phyloP scores from a whole-genome alignment of 2,113 vertebrate species.

The Charina bottae region DNA sequence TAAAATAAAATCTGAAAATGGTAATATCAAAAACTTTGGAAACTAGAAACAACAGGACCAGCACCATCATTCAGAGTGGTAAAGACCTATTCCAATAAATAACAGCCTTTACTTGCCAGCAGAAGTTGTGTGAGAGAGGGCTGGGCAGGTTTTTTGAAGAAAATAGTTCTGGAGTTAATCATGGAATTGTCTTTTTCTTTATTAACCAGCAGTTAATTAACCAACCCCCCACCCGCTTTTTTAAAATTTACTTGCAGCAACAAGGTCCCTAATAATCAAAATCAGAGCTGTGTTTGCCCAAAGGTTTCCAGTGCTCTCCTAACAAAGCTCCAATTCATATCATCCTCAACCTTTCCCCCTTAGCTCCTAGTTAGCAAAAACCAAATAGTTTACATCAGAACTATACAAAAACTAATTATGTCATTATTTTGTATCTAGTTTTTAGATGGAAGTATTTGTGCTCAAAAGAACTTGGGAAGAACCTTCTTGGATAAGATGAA shows the following conservation, averaged over 20 bases:
- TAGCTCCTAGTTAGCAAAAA: background rate
- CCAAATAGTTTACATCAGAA: background rate
- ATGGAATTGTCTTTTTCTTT: background rate
- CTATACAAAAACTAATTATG: background rate
- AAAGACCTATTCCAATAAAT: no score
- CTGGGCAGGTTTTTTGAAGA: background rate
- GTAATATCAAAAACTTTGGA: no score
- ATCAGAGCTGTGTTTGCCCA: background rate
- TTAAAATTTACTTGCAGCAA: background rate
- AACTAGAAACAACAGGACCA: no score
- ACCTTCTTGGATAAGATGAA: background rate
- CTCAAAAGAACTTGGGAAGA: background rate
- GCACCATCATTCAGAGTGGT: no score
- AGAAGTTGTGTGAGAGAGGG: background rate
- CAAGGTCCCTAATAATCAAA: background rate
- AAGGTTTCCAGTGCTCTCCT: background rate
- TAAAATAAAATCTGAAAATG: no score
- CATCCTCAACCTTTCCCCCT: background rate
- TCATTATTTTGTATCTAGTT: background rate
- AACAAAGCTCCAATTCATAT: background rate
- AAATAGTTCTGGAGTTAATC: background rate
- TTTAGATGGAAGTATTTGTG: background rate
- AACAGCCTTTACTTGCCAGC: no score
- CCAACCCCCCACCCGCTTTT: background rate
- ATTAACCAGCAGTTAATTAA: background rate